Evolutionary conservation across 2,797 vertebrate species (phyloP), one percentile per base, ranked within the genome.

Genomic region (Syngnathus acus): DNA sequence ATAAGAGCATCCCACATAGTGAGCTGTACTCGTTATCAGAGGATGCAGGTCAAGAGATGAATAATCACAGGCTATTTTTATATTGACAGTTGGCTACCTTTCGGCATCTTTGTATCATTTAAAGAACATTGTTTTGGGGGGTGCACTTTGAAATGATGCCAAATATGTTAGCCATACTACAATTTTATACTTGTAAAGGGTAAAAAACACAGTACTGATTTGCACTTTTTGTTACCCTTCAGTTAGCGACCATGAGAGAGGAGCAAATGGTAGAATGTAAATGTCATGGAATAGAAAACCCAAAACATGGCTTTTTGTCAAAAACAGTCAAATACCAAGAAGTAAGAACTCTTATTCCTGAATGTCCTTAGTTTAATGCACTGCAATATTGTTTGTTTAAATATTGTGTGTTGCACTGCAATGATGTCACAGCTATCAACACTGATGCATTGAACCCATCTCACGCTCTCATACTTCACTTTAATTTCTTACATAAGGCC

Each of bases 31-130:
- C 59, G 3, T 42, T 61, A 23, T 42, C 6, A 26, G 40, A 26
- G 21, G 21, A 62, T 45, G 42, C 5, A 21, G 21, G 60, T 62
- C 40, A 62, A 45, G 42, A 26, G 40, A 61, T 42, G 59, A 23
- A 62, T 43, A 43, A 45, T 42, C 60, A 45, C 9, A 37, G 45
- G 60, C 60, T 62, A 62, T 45, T 62, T 45, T 45, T 45, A 62
- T 62, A 62, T 45, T 40, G 32, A 60, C 58, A 39, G 42, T 38
- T 21, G 38, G 9, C 19, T 60, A 60, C 42, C 14, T 45, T 62
- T 62, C 23, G 60, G 40, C 5, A 23, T 62, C 60, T n/a, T 43
- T 45, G 40, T 62, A 16, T 6, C 23, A 62, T 43, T 58, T 38
- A 58, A 58, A 40, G n/a, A 21, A 10, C 50, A 7, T 16, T 4